Conservation (phyloP, 2,797 vertebrate genomes). For the Schizopygopsis malacanthus region DNA sequence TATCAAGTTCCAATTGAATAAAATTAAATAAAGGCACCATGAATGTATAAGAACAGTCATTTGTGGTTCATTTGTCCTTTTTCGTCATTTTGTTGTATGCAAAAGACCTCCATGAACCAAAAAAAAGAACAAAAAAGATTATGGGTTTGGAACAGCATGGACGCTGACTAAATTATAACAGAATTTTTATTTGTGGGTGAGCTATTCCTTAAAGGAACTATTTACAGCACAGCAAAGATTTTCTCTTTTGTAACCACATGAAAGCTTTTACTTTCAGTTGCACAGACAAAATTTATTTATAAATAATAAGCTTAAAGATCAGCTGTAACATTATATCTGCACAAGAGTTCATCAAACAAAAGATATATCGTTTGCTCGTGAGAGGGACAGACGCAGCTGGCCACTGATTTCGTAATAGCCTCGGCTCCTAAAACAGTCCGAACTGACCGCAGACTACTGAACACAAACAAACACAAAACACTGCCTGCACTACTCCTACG, state of each 20-base stretch:
- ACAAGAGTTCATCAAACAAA: constrained; percentile 13
- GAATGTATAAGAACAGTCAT: background rate
- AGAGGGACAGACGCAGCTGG: constrained; percentile 60
- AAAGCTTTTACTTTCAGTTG: constrained; percentile 1
- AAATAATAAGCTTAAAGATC: constrained; percentile 20
- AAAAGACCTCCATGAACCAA: background rate
- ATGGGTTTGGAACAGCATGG: background rate
- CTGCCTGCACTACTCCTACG: constrained; percentile 52
- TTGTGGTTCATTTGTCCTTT: background rate
- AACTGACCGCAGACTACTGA: constrained; percentile 70
- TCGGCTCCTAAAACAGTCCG: constrained; percentile 63
- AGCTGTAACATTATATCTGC: background rate
- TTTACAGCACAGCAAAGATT: background rate
- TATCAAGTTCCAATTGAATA: background rate
- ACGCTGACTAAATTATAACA: background rate
- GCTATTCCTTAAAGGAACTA: background rate
- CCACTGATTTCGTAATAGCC: constrained; percentile 63
- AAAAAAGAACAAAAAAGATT: background rate
- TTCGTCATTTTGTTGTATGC: background rate
- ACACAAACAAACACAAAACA: constrained; percentile 75
- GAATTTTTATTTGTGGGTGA: constrained; percentile 7
- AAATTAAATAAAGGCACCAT: background rate
- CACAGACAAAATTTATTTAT: background rate
- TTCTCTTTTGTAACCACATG: constrained; percentile 11
- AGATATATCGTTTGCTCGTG: background rate